Conservation (phyloP, 1,140 invertebrate species). For the Cecropterus lyciades region DNA sequence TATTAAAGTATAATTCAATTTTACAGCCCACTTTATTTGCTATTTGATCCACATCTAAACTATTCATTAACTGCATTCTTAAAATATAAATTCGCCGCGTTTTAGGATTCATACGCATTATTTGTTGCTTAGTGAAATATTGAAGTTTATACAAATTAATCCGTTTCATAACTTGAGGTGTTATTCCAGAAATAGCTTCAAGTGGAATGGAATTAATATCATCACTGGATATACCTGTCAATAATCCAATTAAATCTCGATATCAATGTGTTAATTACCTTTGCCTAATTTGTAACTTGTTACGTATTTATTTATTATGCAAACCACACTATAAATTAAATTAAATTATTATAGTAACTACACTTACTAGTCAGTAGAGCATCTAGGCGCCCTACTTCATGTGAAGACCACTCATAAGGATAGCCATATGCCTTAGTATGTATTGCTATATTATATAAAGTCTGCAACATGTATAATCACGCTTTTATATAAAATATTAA, state of each 20-base stretch:
- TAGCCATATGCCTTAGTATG: slow-evolving; percentile 61
- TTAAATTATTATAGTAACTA: no score
- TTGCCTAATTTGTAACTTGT: no score
- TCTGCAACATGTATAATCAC: slow-evolving; percentile 42
- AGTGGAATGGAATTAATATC: slow-evolving; percentile 67
- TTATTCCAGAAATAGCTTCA: slow-evolving; percentile 69
- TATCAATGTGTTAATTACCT: no score
- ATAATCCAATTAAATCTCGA: no score
- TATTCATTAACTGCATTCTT: slow-evolving; percentile 65
- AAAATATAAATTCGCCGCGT: slow-evolving; percentile 69
- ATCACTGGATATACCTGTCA: slow-evolving; percentile 58
- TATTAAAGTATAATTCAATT: neutral
- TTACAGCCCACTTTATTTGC: slow-evolving; percentile 38
- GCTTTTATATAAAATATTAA: no score
- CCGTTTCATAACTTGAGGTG: slow-evolving; percentile 56
- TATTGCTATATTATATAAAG: slow-evolving; percentile 64
- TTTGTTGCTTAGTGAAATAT: slow-evolving; percentile 72
- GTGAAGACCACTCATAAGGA: slow-evolving; percentile 72
- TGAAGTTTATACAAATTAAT: slow-evolving; percentile 63
- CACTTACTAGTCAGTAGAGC: slow-evolving; percentile 62
- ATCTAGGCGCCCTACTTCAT: slow-evolving; percentile 62
- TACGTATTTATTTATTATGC: no score
- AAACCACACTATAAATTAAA: no score
- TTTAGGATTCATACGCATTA: slow-evolving; percentile 65
- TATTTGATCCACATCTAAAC: slow-evolving; percentile 64